A percentile compares a stretch with the other conserved stretches of the same genome.
Evolutionary conservation across 2,797 vertebrate species (phyloP).

Genomic region (Chromis chromis): DNA sequence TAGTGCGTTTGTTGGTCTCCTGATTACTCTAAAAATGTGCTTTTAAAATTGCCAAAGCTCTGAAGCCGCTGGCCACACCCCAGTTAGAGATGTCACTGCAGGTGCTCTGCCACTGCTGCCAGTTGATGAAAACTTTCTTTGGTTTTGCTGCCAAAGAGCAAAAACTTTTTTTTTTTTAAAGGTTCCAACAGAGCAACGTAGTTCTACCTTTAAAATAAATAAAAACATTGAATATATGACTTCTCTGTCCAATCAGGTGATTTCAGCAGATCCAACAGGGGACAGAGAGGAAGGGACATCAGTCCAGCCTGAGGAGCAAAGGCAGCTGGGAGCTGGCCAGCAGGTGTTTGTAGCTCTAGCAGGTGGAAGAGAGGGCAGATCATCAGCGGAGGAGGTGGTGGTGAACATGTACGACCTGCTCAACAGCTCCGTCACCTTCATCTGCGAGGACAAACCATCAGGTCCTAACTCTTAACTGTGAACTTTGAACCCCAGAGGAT

Average conservation of each 20-base stretch:
- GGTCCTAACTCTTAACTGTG: neutral
- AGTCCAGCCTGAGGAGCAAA: slow-evolving; percentile 76
- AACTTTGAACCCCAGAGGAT: neutral
- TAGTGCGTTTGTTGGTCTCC: too few relatives aligned
- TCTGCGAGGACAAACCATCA: slow-evolving; percentile 85
- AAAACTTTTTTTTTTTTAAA: too few relatives aligned
- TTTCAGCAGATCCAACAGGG: slow-evolving; percentile 66
- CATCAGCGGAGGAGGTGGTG: slow-evolving; percentile 83
- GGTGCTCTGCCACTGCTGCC: too few relatives aligned
- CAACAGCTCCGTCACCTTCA: slow-evolving; percentile 87
- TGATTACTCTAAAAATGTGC: too few relatives aligned
- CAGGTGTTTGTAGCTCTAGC: slow-evolving; percentile 87
- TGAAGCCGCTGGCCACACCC: too few relatives aligned
- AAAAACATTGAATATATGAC: neutral
- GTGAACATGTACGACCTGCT: slow-evolving; percentile 89
- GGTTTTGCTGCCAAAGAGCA: too few relatives aligned
- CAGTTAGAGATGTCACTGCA: too few relatives aligned
- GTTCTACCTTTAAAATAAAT: neutral
- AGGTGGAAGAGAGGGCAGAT: slow-evolving; percentile 70
- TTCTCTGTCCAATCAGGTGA: slow-evolving; percentile 78
- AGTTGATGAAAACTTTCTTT: too few relatives aligned
- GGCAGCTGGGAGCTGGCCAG: slow-evolving; percentile 79
- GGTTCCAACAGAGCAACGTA: too few relatives aligned
- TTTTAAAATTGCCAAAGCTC: too few relatives aligned
- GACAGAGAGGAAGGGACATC: slow-evolving; percentile 45